A percentile compares a stretch with the other conserved stretches of the same genome.
Conservation (phyloP, 2,113 vertebrate species). For the Tringa solitaria region DNA sequence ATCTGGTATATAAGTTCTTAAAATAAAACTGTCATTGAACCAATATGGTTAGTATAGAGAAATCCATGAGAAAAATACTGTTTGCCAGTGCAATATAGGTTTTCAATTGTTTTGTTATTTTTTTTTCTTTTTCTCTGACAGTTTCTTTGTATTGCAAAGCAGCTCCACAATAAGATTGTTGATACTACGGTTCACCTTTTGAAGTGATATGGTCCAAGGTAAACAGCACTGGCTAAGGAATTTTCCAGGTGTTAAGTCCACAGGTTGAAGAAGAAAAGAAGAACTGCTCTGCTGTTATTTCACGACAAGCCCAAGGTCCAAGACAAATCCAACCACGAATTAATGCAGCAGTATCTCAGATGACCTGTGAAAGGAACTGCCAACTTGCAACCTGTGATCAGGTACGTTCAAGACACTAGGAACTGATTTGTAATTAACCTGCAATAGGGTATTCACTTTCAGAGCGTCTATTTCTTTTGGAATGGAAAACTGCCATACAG, state of each 20-base stretch:
- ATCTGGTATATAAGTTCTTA: not conserved
- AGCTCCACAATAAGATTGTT: constrained; percentile 7
- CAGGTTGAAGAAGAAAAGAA: not conserved
- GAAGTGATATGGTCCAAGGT: not conserved
- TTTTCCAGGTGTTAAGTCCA: constrained; percentile 9
- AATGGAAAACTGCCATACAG: not conserved
- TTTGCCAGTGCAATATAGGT: not conserved
- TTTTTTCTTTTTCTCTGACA: not conserved
- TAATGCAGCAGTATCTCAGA: not conserved
- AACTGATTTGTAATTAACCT: not conserved
- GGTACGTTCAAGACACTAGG: not conserved
- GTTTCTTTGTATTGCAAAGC: constrained; percentile 23
- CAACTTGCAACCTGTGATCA: not conserved
- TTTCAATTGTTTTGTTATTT: not conserved
- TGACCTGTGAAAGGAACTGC: not conserved
- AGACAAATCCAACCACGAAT: not conserved
- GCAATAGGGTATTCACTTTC: not conserved
- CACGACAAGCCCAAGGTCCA: not conserved
- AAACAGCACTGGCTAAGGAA: not conserved
- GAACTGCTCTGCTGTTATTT: not conserved
- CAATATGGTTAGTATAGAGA: not conserved
- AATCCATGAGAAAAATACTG: not conserved
- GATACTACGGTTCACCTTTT: constrained; percentile 21
- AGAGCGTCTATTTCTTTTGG: not conserved
- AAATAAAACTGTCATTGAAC: not conserved